Percentiles rank a stretch among this genome's conserved stretches.
Conservation (phyloP, 2,113 vertebrate genomes). For the Prunella himalayana region DNA sequence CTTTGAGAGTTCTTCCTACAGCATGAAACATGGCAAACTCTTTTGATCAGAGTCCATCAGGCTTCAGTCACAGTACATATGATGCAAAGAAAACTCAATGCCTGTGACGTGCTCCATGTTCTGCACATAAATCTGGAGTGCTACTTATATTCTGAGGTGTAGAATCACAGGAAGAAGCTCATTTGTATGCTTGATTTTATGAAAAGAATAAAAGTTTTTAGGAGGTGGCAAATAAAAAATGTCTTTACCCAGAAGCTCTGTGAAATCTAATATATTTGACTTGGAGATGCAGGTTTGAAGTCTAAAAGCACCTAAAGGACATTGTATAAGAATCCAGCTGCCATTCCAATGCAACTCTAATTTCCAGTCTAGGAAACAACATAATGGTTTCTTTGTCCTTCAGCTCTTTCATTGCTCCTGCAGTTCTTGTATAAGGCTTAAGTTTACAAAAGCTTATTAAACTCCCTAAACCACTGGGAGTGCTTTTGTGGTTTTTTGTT, state of each 20-base stretch:
- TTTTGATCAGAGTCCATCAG: not conserved
- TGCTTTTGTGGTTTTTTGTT: not conserved
- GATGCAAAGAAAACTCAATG: not conserved
- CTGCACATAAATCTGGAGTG: not conserved
- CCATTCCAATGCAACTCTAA: not conserved
- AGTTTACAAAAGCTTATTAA: not conserved
- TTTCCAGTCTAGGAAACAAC: not conserved
- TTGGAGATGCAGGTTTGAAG: not conserved
- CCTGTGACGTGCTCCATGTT: accelerated
- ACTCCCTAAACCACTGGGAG: not conserved
- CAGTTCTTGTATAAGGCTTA: not conserved
- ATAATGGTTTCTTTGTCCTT: not conserved
- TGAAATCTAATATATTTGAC: not conserved
- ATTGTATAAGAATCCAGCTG: not conserved
- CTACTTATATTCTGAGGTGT: not conserved
- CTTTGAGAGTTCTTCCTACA: not conserved
- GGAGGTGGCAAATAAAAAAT: not conserved
- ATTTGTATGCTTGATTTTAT: not conserved
- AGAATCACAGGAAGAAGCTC: not conserved
- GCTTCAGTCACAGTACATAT: not conserved
- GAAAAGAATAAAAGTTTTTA: not conserved
- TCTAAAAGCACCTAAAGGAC: not conserved
- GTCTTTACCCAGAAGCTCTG: not conserved
- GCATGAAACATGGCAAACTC: not conserved
- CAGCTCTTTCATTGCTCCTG: not conserved